Percentiles rank a stretch among this genome's conserved stretches.
Conservation (phyloP, 1,140 invertebrate genomes). For the Idris sp. region DNA sequence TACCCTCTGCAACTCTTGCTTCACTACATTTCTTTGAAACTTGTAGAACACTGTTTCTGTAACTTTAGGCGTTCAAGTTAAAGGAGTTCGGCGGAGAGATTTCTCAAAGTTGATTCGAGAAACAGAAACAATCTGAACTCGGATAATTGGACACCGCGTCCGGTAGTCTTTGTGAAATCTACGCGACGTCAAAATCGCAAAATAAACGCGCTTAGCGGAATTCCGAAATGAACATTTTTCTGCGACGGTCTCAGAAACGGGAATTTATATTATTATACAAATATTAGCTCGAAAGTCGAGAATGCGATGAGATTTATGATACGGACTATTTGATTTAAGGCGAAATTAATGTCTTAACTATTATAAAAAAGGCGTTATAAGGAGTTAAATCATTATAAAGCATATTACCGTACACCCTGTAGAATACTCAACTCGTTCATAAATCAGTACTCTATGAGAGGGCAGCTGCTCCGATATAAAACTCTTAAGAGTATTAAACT, state of each 20-base stretch:
- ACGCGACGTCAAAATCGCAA: constrained; percentile 43
- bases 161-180: constrained; percentile 39
- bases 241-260: constrained; percentile 7
- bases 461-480: constrained; percentile 52
- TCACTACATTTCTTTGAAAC: constrained; percentile 49
- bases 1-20: neutral
- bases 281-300: constrained; percentile 34
- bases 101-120: constrained; percentile 61
- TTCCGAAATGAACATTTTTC: constrained; percentile 42
- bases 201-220: constrained; percentile 40
- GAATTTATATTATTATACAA: constrained; percentile 52
- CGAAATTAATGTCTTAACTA: constrained; percentile 52
- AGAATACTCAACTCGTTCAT: constrained; percentile 57
- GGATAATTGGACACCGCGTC: constrained; percentile 49
- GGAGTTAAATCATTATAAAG: constrained; percentile 49
- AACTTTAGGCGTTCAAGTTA: constrained; percentile 58
- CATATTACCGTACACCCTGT: constrained; percentile 50
- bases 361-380: constrained; percentile 52
- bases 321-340: constrained; percentile 40
- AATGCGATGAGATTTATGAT: constrained; percentile 35
- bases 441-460: constrained; percentile 57
- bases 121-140: constrained; percentile 55
- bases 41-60: constrained; percentile 37
- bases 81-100: constrained; percentile 48
- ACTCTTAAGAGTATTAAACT: constrained; percentile 62